A percentile compares a stretch with the other conserved stretches of the same genome.
Conservation (phyloP, 2,888 invertebrate genomes). For the Anodontia alba region DNA sequence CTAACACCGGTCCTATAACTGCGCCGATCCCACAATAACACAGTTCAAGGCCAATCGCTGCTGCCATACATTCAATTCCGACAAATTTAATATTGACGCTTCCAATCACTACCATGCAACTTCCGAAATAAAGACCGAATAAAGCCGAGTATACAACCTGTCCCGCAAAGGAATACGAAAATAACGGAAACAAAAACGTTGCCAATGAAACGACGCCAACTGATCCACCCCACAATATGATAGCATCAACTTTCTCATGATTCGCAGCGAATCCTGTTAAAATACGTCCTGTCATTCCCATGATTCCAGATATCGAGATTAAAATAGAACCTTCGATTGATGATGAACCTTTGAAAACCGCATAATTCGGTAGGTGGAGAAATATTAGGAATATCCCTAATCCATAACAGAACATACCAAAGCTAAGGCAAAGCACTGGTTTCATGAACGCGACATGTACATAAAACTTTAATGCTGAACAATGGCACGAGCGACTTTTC, state of each 20-base stretch:
- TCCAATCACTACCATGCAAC: constrained; percentile 38
- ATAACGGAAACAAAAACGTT: constrained; percentile 39
- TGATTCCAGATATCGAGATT: constrained; percentile 36
- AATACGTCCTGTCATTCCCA: constrained; percentile 34
- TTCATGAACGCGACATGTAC: constrained; percentile 29
- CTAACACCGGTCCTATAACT: constrained; percentile 47
- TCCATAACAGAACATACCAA: constrained; percentile 38
- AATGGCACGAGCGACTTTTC: not conserved
- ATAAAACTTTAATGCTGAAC: constrained; percentile 12
- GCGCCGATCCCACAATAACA: constrained; percentile 51
- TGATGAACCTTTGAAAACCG: constrained; percentile 32
- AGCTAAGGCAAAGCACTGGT: constrained; percentile 31
- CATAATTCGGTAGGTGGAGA: constrained; percentile 42
- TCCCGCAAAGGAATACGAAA: constrained; percentile 23
- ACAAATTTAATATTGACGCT: constrained; percentile 40
- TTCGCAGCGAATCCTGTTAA: constrained; percentile 40
- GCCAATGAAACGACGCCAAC: constrained; percentile 36
- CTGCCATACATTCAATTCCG: constrained; percentile 45
- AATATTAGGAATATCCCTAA: constrained; percentile 28
- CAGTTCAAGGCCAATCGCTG: constrained; percentile 48
- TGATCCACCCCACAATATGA: constrained; percentile 27
- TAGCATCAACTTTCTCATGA: constrained; percentile 19
- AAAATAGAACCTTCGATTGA: constrained; percentile 31
- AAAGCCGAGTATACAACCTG: constrained; percentile 40
- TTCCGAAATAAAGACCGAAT: constrained; percentile 43